A percentile compares a stretch with the other conserved stretches of the same genome.
phyloP scores from a whole-genome alignment of 2,797 vertebrate genomes.

The Esox masquinongy region DNA sequence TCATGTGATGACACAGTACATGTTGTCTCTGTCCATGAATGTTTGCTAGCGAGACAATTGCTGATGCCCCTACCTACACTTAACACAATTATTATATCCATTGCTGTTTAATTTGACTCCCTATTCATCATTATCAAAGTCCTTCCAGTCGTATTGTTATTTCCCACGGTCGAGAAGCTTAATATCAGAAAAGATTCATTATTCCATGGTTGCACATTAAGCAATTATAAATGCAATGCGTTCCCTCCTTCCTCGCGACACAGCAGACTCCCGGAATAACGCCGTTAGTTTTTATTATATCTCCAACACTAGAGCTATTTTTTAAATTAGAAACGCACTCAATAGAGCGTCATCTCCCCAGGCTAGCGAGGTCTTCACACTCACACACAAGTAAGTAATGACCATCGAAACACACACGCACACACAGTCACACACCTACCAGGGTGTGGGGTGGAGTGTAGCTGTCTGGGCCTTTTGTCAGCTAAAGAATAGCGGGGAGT shows the following conservation, averaged over 20 bases:
- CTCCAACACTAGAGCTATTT: conserved; percentile 25
- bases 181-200: conserved; percentile 37
- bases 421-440: not conserved
- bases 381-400: conserved; percentile 4
- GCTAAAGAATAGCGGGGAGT: not conserved
- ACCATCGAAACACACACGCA: not conserved
- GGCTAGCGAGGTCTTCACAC: conserved; percentile 5
- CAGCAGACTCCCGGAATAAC: not conserved
- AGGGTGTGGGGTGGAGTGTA: not conserved
- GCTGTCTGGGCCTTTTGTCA: not conserved
- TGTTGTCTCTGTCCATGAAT: not conserved
- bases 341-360: conserved; percentile 19
- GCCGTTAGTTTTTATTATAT: conserved; percentile 39
- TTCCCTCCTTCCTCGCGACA: not conserved
- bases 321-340: conserved; percentile 36
- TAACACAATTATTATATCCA: conserved; percentile 18
- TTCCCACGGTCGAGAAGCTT: conserved; percentile 26
- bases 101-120: conserved; percentile 22
- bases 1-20: not conserved
- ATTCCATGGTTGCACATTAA: conserved; percentile 37
- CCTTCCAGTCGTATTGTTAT: conserved; percentile 16
- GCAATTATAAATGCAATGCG: conserved; percentile 39
- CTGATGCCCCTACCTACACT: conserved; percentile 8
- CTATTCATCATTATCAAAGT: conserved; percentile 37
- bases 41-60: not conserved